Conservation (phyloP, 1,140 invertebrate genomes). For the Penaeus japonicus region DNA sequence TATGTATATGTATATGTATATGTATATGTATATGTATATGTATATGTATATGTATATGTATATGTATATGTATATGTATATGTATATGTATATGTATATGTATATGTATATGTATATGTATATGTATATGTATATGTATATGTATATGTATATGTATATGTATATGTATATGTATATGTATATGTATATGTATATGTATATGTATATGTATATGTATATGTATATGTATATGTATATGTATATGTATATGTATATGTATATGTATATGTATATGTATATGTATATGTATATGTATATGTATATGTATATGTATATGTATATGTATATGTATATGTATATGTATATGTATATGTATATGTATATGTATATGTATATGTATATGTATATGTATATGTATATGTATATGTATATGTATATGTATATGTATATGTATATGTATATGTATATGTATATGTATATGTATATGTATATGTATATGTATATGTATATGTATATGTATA, state of each 20-base stretch:
- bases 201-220: neutral
- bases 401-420: neutral
- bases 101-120: too few species aligned
- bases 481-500: too few species aligned
- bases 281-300: neutral
- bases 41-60: neutral
- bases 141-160: neutral
- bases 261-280: neutral
- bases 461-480: neutral
- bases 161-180: neutral
- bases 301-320: neutral
- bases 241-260: neutral
- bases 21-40: neutral
- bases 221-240: neutral
- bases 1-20: neutral
- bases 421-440: neutral
- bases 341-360: too few species aligned
- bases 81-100: too few species aligned
- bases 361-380: neutral
- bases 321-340: neutral
- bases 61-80: too few species aligned
- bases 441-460: neutral
- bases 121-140: neutral
- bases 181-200: neutral
- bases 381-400: neutral